Evolutionary conservation across 1,140 invertebrate genomes (phyloP).

Genomic region (Mylabris phalerata): DNA sequence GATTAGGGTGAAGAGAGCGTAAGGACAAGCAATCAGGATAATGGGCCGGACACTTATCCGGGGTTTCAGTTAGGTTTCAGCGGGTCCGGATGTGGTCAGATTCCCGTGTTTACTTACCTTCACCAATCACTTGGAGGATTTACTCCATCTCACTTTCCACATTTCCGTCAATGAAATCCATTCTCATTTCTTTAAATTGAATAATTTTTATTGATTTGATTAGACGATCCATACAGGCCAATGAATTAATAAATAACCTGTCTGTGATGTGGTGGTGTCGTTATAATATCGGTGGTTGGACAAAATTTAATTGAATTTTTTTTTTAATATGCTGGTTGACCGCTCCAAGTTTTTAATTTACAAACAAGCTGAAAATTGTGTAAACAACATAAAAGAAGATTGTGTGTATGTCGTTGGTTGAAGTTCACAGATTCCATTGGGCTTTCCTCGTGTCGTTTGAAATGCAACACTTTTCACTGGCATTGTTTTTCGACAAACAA

Average conservation of each 20-base stretch:
- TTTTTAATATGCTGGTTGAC: not conserved
- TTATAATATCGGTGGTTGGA: not conserved
- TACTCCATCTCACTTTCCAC: constrained; percentile 9
- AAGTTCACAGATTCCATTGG: no score
- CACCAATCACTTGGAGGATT: constrained; percentile 25
- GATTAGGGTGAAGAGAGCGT: constrained; percentile 30
- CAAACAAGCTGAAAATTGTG: constrained; percentile 1
- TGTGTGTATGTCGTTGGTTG: not conserved
- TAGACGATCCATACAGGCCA: no score
- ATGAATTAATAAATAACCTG: not conserved
- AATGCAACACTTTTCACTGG: constrained; percentile 20
- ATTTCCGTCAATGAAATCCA: not conserved
- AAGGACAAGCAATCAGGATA: constrained; percentile 38
- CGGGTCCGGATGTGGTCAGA: constrained; percentile 22
- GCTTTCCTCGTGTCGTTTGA: constrained; percentile 9
- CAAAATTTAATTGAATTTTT: no score
- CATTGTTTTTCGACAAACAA: constrained; percentile 18
- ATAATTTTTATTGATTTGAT: no score
- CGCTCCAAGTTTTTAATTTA: constrained; percentile 6
- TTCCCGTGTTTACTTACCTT: constrained; percentile 28
- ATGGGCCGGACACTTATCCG: constrained; percentile 37
- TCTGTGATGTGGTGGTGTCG: not conserved
- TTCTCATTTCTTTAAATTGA: no score
- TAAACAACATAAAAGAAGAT: constrained; percentile 5
- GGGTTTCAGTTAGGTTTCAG: constrained; percentile 20